Evolutionary conservation across 1,140 invertebrate species (phyloP), one percentile per base, ranked within the genome.

Genomic region (Calycopis cecrops): DNA sequence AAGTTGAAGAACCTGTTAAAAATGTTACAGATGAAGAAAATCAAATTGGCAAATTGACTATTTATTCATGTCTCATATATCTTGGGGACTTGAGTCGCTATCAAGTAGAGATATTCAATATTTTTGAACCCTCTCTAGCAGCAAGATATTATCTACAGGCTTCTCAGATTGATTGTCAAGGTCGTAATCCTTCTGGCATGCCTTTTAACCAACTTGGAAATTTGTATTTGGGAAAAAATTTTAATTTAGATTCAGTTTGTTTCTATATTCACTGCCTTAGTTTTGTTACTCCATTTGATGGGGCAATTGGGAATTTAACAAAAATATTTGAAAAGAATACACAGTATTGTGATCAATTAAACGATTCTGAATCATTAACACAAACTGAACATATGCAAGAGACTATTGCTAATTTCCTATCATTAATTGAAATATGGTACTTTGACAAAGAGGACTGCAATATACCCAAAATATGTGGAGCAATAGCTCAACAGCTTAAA

Each of bases 161-260:
- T 11, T 91, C 96, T 49, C 90, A 92, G 56, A 89, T 96, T 51
- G 93, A 95, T 79, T 94, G 35, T 92, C 92, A 18, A 40, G 1
- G 12, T 7, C 12, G 16, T 14, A 40, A 40, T 6, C 38, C 38
- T 14, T 92, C 92, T 73, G 96, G 97, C 35, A 96, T 97, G 92
- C 95, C 97, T 18, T 94, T 97, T 69, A 98, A 98, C 89, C 97
- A 98, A 87, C 87, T 98, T 47, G 97, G 96, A 1, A 97, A 95
- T 28, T 79, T 98, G 17, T 92, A 92, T 60, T 91, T 93, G 52
- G 93, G 91, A 40, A 91, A 91, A 74, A 96, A 96, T 86, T 93
- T 93, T 76, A 93, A 93, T 71, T 89, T 97, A 55, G 95, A 98
- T 87, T 96, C 96, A 9, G 93, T 94, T 17, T 97, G 96, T 81